Percentiles rank a stretch among this genome's conserved stretches.
Evolutionary conservation across 2,113 vertebrate species (phyloP).

Genomic region (Carassius gibelio): DNA sequence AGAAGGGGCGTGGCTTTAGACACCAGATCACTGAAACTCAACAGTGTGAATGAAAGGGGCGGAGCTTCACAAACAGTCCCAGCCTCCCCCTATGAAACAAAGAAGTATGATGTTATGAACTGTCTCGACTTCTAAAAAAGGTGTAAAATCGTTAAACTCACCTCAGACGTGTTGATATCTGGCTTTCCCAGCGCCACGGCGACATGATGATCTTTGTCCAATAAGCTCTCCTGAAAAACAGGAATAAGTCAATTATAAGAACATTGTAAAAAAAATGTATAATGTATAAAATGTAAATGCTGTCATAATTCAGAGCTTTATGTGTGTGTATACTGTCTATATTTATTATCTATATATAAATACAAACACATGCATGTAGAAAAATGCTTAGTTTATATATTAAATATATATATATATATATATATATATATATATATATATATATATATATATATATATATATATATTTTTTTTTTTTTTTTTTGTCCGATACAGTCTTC

Average conservation of each 20-base stretch:
- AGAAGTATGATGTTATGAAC: background rate
- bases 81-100: conserved; percentile 18
- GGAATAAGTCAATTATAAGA: background rate
- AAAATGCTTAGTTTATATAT: no score
- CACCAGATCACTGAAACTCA: conserved; percentile 88
- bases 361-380: no score
- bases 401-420: no score
- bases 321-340: no score
- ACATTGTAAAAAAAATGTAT: no score
- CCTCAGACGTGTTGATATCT: conserved; percentile 51
- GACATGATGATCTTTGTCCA: conserved; percentile 86
- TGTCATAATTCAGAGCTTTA: no score
- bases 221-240: conserved; percentile 76
- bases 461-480: no score
- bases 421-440: no score
- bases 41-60: conserved; percentile 75
- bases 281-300: no score
- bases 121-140: background rate
- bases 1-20: conserved; percentile 81
- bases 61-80: conserved; percentile 54
- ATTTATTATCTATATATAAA: no score
- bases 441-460: no score
- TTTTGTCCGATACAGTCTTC: no score
- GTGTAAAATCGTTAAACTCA: conserved; percentile 50
- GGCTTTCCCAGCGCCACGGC: conserved; percentile 85